phyloP scores from a whole-genome alignment of 2,888 invertebrate genomes.

The Drosophila imparisetae region DNA sequence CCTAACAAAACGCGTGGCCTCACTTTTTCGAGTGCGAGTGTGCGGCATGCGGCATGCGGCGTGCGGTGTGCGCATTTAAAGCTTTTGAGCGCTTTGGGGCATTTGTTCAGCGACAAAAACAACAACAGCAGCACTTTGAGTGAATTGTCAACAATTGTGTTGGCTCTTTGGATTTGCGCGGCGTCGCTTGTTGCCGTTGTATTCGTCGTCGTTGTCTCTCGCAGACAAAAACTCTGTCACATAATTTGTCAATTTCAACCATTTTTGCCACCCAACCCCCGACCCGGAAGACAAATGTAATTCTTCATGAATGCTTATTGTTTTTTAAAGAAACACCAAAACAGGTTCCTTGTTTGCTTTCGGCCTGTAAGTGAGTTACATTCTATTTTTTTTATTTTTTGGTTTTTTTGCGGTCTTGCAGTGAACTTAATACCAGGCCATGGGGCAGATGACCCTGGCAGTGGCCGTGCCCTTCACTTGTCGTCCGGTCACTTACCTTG shows the following conservation, averaged over 20 bases:
- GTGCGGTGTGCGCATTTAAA: constrained; percentile 65
- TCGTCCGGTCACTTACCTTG: constrained; percentile 62
- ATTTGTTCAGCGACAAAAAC: constrained; percentile 71
- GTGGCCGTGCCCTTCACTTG: constrained; percentile 2
- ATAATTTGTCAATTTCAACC: constrained; percentile 80
- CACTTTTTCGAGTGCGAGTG: constrained; percentile 33
- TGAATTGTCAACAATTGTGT: constrained; percentile 79
- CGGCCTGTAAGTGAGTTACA: neutral
- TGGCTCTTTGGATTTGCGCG: constrained; percentile 74
- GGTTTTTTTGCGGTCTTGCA: neutral
- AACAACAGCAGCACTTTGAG: constrained; percentile 66
- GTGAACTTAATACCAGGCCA: constrained; percentile 21
- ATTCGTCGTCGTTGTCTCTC: constrained; percentile 19
- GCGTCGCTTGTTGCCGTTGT: constrained; percentile 19
- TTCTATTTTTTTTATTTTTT: constrained; percentile 3
- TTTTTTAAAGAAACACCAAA: constrained; percentile 35
- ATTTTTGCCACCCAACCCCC: constrained; percentile 25
- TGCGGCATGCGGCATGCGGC: constrained; percentile 22
- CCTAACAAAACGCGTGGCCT: constrained; percentile 31
- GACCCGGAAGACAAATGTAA: constrained; percentile 48
- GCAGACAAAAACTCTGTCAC: constrained; percentile 75
- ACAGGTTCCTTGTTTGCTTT: constrained; percentile 31
- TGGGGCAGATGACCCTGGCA: constrained; percentile 27
- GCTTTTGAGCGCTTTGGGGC: constrained; percentile 81
- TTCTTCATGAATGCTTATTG: constrained; percentile 66